These are phyloP conservation scores for Centropristis striata DNA, from an alignment of 2,113 vertebrate genomes.

Conservation along the genomic window DNA sequence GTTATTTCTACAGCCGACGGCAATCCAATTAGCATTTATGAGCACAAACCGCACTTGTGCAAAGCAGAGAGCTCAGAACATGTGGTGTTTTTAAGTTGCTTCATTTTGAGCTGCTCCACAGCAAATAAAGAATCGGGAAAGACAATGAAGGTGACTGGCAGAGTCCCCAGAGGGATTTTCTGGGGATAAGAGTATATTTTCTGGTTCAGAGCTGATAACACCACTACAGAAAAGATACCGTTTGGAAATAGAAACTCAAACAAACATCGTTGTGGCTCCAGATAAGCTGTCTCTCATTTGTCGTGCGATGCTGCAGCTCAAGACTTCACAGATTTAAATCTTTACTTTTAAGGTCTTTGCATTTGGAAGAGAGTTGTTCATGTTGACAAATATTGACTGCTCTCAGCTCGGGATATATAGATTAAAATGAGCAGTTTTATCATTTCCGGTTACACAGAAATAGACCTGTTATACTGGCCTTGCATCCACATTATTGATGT, in stretches of 20 bases:
- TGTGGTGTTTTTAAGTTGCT: conserved; percentile 37
- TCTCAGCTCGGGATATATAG: background rate
- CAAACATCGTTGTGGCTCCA: conserved; percentile 53
- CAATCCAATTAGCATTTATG: conserved; percentile 65
- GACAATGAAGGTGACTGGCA: conserved; percentile 78
- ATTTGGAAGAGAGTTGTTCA: conserved; percentile 24
- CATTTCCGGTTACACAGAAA: conserved; percentile 1
- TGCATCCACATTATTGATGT: background rate
- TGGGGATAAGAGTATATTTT: conserved; percentile 64
- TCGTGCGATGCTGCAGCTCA: conserved; percentile 21
- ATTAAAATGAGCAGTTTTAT: background rate
- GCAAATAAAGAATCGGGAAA: conserved; percentile 64
- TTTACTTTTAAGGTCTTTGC: conserved; percentile 43
- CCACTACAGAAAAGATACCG: conserved; percentile 41
- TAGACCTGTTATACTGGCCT: background rate
- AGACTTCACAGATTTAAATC: conserved; percentile 54
- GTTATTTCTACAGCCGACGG: conserved; percentile 60
- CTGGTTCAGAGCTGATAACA: conserved; percentile 73
- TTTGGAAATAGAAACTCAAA: conserved; percentile 66
- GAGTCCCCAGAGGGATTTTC: conserved; percentile 70
- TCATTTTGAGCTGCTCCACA: conserved; percentile 43
- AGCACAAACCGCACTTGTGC: conserved; percentile 25
- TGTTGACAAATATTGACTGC: conserved; percentile 37
- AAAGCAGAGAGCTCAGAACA: conserved; percentile 24
- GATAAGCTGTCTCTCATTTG: conserved; percentile 63